A percentile compares a stretch with the other conserved stretches of the same genome.
phyloP scores from a whole-genome alignment of 1,140 invertebrate species.

The Drosophila takahashii region DNA sequence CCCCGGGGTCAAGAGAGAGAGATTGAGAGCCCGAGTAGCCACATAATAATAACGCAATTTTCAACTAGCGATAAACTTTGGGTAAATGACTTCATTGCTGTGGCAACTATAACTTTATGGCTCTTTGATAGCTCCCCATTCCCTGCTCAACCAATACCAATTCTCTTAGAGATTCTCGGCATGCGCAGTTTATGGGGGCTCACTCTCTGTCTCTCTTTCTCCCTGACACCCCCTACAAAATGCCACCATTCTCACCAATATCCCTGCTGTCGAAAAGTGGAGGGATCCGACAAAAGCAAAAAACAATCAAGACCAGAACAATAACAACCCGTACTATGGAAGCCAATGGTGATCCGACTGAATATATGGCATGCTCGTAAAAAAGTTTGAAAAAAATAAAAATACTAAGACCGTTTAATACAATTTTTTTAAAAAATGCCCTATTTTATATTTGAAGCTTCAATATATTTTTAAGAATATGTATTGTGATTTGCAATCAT shows the following conservation, averaged over 20 bases:
- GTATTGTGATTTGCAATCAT: background rate
- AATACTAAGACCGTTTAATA: too few species aligned
- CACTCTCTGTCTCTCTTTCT: constrained; percentile 26
- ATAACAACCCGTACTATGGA: constrained; percentile 34
- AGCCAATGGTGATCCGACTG: constrained; percentile 23
- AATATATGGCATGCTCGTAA: background rate
- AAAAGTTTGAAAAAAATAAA: too few species aligned
- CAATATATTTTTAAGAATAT: background rate
- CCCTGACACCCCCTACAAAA: constrained; percentile 23
- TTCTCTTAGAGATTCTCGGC: constrained; percentile 41
- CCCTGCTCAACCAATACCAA: background rate
- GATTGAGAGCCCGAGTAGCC: constrained; percentile 19
- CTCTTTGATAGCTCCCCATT: constrained; percentile 25
- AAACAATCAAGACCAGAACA: constrained; percentile 32
- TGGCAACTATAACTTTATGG: constrained; percentile 47
- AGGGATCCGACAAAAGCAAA: constrained; percentile 16
- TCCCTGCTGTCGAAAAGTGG: constrained; percentile 27
- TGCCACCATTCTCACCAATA: constrained; percentile 2
- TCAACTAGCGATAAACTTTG: constrained; percentile 45
- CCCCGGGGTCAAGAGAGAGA: constrained; percentile 37
- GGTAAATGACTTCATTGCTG: constrained; percentile 48
- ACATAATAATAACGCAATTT: constrained; percentile 51
- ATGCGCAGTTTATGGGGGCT: constrained; percentile 35
- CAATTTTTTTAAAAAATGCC: background rate
- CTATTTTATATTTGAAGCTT: too few species aligned